Percentiles rank a stretch among this genome's conserved stretches.
These are phyloP conservation scores for Eilema caniola DNA, from an alignment of 2,888 invertebrate species.

Conservation along the genomic window DNA sequence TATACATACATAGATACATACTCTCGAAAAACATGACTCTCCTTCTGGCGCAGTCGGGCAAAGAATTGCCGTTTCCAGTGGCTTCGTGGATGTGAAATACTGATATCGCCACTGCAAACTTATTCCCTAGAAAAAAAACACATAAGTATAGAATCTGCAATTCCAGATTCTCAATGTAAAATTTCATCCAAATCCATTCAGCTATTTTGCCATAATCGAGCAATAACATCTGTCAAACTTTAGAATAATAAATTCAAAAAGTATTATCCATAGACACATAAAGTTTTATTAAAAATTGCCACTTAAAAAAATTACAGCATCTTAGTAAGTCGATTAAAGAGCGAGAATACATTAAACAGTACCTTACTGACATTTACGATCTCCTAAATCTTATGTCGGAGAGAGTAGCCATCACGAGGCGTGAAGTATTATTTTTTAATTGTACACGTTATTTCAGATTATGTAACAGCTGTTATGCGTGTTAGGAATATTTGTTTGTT, in stretches of 20 bases:
- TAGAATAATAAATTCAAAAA: not conserved
- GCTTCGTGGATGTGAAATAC: no score
- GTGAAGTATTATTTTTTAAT: constrained; percentile 15
- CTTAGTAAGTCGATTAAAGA: not conserved
- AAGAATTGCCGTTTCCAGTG: not conserved
- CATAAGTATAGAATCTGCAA: no score
- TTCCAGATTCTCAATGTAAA: no score
- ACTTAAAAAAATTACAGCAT: not conserved
- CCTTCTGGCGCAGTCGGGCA: no score
- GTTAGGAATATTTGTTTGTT: not conserved
- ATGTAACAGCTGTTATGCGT: not conserved
- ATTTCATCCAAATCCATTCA: no score
- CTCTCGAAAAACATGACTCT: no score
- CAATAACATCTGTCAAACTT: not conserved
- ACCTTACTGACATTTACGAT: constrained; percentile 11
- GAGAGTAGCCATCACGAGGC: constrained; percentile 7
- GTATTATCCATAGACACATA: not conserved
- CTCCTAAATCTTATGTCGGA: constrained; percentile 5
- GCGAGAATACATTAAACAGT: not conserved
- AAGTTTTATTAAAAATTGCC: constrained; percentile 2
- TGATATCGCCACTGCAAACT: no score
- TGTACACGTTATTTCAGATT: not conserved
- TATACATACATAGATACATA: no score
- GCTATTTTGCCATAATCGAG: no score
- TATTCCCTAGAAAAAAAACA: no score